Evolutionary conservation across 2,113 vertebrate species (phyloP).

Genomic region (Sylvilagus bachmani): DNA sequence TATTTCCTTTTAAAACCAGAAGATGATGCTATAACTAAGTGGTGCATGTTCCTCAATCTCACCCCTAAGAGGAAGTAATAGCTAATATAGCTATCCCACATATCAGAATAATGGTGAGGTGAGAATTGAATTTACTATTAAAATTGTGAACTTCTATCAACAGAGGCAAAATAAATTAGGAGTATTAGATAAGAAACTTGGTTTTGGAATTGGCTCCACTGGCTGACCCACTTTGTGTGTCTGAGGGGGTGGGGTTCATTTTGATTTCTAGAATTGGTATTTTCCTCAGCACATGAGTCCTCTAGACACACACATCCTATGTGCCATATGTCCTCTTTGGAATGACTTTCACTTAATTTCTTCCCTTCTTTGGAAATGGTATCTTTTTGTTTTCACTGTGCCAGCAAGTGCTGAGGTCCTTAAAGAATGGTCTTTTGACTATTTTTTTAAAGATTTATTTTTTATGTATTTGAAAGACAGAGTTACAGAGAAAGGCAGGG

Average conservation of each 20-base stretch:
- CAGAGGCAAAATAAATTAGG: constrained; percentile 68
- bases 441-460: not conserved
- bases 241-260: not conserved
- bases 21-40: constrained; percentile 63
- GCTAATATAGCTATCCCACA: constrained; percentile 9
- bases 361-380: constrained; percentile 29
- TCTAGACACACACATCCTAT: constrained; percentile 38
- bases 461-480: no score
- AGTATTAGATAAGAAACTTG: constrained; percentile 53
- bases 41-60: constrained; percentile 38
- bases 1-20: constrained; percentile 30
- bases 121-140: constrained; percentile 71
- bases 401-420: constrained; percentile 27
- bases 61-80: constrained; percentile 25
- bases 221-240: constrained; percentile 69
- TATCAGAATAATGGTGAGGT: constrained; percentile 66
- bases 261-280: constrained; percentile 65
- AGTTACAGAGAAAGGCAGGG: no score
- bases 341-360: constrained; percentile 72
- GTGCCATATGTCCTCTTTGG: constrained; percentile 62
- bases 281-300: constrained; percentile 27
- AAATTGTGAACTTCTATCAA: constrained; percentile 57
- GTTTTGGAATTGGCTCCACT: constrained; percentile 59
- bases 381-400: constrained; percentile 47
- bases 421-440: constrained; percentile 13